Conservation (phyloP, 2,113 vertebrate species). For the Psittacula cyanocephala region DNA sequence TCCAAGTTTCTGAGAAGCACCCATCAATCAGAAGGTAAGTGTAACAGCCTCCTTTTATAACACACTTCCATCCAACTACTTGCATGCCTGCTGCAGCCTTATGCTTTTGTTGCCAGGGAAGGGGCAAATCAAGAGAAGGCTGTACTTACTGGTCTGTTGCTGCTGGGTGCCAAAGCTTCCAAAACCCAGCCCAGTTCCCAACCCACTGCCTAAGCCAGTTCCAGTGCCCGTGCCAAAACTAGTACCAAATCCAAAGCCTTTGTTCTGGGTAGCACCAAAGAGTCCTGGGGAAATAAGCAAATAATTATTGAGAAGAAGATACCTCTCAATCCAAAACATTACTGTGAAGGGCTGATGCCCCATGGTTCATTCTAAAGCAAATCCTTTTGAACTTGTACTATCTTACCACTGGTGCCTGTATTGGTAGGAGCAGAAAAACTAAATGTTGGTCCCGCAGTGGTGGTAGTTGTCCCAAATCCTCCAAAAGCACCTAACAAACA, state of each 20-base stretch:
- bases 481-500: conserved; percentile 85
- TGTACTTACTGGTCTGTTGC: conserved; percentile 77
- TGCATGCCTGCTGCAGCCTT: neutral
- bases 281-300: conserved; percentile 75
- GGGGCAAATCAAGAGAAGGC: neutral
- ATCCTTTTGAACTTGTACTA: neutral
- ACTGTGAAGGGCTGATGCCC: neutral
- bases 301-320: neutral
- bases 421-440: conserved; percentile 89
- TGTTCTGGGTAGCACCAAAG: conserved; percentile 91
- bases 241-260: conserved; percentile 93
- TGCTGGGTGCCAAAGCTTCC: conserved; percentile 89
- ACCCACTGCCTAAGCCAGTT: conserved; percentile 84
- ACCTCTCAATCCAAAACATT: neutral
- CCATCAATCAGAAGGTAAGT: neutral
- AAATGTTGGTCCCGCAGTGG: conserved; percentile 83
- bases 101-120: rapidly evolving
- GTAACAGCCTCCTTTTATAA: neutral
- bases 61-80: neutral
- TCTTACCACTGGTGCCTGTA: conserved; percentile 80
- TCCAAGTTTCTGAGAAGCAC: neutral
- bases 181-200: conserved; percentile 87
- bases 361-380: neutral
- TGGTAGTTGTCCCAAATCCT: conserved; percentile 89
- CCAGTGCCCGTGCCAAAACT: conserved; percentile 83